These are phyloP conservation scores for Empis livida DNA, from an alignment of 2,888 invertebrate species.

Conservation along the genomic window DNA sequence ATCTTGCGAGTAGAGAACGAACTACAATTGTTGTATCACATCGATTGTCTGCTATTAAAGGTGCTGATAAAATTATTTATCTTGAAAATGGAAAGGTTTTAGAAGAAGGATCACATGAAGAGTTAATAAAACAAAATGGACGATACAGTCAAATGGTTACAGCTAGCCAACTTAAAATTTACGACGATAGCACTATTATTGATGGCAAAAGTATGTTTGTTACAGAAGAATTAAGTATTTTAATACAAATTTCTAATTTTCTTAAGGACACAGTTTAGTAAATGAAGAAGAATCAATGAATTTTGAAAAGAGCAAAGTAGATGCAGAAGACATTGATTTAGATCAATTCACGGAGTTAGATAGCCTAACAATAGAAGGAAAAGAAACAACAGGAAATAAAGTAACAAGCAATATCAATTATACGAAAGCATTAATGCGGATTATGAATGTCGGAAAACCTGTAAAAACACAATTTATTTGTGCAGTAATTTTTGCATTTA, in stretches of 20 bases:
- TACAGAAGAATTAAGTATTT: conserved; percentile 26
- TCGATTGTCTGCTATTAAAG: conserved; percentile 54
- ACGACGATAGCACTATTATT: conserved; percentile 16
- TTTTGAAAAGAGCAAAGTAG: no score
- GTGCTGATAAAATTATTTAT: conserved; percentile 56
- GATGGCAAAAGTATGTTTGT: conserved; percentile 20
- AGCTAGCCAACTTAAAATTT: conserved; percentile 27
- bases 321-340: no score
- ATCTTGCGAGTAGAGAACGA: conserved; percentile 57
- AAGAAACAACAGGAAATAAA: not conserved
- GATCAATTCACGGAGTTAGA: no score
- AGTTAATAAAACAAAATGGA: conserved; percentile 49
- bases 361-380: not conserved
- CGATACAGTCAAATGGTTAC: conserved; percentile 55
- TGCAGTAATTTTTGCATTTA: conserved; percentile 49
- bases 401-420: conserved; percentile 31
- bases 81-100: conserved; percentile 57
- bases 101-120: conserved; percentile 63
- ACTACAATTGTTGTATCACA: conserved; percentile 69
- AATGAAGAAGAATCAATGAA: conserved; percentile 37
- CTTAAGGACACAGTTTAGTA: conserved; percentile 52
- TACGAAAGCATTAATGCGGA: conserved; percentile 36
- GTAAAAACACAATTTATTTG: conserved; percentile 54
- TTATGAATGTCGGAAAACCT: conserved; percentile 49
- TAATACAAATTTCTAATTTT: conserved; percentile 47